Conservation (phyloP, 2,113 vertebrate genomes). For the Corythornis madagascariensis region DNA sequence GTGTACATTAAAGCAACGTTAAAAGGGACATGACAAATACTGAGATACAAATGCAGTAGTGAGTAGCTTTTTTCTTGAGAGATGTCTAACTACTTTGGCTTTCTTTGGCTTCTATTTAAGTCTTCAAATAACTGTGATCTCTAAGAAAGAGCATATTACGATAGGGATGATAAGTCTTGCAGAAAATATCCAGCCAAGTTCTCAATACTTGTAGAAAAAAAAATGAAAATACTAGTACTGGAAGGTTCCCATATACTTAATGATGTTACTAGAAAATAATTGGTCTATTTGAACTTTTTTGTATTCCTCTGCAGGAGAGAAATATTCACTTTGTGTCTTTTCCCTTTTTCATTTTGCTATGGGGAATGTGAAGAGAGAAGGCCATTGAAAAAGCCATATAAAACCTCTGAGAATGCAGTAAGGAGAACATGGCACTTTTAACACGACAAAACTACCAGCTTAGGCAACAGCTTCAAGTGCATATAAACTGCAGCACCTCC, state of each 20-base stretch:
- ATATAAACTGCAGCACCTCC: conserved; percentile 42
- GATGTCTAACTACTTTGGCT: not conserved
- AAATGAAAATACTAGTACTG: not conserved
- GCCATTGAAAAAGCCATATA: conserved; percentile 38
- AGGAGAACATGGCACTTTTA: conserved; percentile 44
- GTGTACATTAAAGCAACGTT: not conserved
- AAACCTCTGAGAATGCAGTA: conserved; percentile 31
- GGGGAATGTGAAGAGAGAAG: not conserved
- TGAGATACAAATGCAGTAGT: not conserved
- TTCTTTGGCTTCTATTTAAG: not conserved
- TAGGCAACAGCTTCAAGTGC: conserved; percentile 23
- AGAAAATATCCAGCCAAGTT: conserved; percentile 14
- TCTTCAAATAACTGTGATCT: not conserved
- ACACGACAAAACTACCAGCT: conserved; percentile 39
- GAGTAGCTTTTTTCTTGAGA: not conserved
- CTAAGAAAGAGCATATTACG: conserved; percentile 17
- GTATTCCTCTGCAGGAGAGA: not conserved
- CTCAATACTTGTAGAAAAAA: conserved; percentile 4
- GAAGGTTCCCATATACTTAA: not conserved
- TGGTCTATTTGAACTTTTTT: conserved; percentile 7
- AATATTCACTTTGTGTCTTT: not conserved
- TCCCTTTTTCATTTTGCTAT: not conserved
- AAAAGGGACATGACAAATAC: not conserved
- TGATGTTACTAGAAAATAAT: not conserved
- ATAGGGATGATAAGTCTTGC: not conserved